These are phyloP conservation scores for Cavia aperea DNA, from an alignment of 2,113 vertebrate genomes.

Conservation along the genomic window DNA sequence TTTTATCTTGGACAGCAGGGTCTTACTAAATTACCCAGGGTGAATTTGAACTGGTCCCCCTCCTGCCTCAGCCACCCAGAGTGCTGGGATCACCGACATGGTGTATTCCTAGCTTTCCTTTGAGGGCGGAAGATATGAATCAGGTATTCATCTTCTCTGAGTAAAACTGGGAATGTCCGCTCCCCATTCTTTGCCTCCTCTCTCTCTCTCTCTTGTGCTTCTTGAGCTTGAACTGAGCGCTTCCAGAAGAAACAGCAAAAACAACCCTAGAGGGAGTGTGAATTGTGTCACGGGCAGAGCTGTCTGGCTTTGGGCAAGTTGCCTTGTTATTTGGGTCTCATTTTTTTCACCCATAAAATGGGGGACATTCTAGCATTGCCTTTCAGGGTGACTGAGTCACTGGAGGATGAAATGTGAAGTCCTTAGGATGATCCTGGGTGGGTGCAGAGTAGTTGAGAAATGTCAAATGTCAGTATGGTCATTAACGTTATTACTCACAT, in stretches of 20 bases:
- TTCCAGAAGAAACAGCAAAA: background rate
- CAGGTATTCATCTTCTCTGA: background rate
- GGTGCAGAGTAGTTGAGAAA: background rate
- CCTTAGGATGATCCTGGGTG: background rate
- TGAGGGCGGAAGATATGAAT: background rate
- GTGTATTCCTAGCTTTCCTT: background rate
- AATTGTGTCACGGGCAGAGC: background rate
- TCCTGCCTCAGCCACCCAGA: background rate
- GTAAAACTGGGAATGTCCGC: background rate
- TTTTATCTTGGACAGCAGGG: background rate
- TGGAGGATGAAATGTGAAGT: background rate
- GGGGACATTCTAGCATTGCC: background rate
- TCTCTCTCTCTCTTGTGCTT: background rate
- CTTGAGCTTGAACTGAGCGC: background rate
- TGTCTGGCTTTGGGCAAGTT: background rate
- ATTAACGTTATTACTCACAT: too few species aligned
- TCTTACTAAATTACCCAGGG: background rate
- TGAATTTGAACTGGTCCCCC: background rate
- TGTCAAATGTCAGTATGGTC: background rate
- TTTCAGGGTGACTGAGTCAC: background rate
- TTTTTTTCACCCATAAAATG: background rate
- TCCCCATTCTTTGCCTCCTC: background rate
- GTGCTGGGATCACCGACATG: background rate
- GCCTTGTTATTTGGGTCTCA: background rate
- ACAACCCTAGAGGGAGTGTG: too few species aligned